Conservation (phyloP, 2,888 invertebrate species). For the Cheilosia vulpina region DNA sequence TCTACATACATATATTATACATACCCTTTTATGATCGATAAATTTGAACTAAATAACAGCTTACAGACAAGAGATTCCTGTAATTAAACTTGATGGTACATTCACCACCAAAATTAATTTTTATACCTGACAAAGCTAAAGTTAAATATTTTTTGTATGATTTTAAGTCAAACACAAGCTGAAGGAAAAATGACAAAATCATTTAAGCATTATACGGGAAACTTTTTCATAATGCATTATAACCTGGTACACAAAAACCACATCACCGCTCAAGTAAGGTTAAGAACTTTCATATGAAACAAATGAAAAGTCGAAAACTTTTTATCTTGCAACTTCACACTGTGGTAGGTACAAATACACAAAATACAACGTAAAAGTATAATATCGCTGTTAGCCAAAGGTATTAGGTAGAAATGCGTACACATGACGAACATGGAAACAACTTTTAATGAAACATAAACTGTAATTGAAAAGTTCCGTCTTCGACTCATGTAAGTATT, state of each 20-base stretch:
- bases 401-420: not conserved
- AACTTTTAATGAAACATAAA: constrained; percentile 58
- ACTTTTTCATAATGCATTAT: not conserved
- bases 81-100: no score
- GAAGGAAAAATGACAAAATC: not conserved
- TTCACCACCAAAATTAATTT: no score
- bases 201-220: not conserved
- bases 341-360: not conserved
- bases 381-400: not conserved
- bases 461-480: constrained; percentile 50
- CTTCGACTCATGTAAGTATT: not conserved
- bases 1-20: no score
- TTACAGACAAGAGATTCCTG: no score
- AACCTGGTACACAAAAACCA: not conserved
- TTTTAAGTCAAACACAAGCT: not conserved
- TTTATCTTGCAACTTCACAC: not conserved
- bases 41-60: no score
- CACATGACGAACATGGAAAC: constrained; percentile 11
- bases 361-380: not conserved
- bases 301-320: constrained; percentile 5
- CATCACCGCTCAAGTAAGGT: not conserved
- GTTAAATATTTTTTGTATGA: no score
- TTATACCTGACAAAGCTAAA: no score
- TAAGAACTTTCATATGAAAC: not conserved
- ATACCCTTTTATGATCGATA: no score